Base-by-base conservation (phyloP, 2,797 vertebrate genomes). In the Epinephelus malabaricus region DNA sequence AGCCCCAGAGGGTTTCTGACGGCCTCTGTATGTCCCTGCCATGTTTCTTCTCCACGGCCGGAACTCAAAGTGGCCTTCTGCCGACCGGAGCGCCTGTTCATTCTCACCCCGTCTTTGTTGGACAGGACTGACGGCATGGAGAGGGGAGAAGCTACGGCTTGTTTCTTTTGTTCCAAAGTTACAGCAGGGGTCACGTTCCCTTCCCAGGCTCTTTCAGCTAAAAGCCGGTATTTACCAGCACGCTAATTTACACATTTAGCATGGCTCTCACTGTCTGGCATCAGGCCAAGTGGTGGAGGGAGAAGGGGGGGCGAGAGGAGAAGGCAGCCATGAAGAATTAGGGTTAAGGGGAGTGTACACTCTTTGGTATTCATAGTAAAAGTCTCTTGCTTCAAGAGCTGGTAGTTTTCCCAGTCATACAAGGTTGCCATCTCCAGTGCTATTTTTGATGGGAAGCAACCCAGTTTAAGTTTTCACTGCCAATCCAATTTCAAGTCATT, bases 241-340 rank as follows among this genome's bases (percentile, higher is more conserved):
- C 18, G 73, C 81, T 88, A 89, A 93, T 90, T 92, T 92, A 86
- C 80, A 87, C 89, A 77, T 88, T 91, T 82, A 86, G 73, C 86
- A 86, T 63, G 79, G 79, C 72, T 83, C 71, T 84, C 60, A 69
- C 70, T 81, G 83, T 79, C 72, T 90, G 91, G 89, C 86, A 67
- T 18, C 11, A 0, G 60, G 81, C 87, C 91, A 86, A 83, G 70
- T 0, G 19, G 67, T 23, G 67, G 25, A 61, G 79, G 82, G 47
- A 49, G 58, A 50, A 19, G 23, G 13, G 45, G 53, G 45, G 66
- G 73, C 3, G 17, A 56, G 45, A 23, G 65, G 47, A 65, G 72
- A 68, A 63, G 62, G 80, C 68, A 71, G 72, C 53, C 46, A 40
- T 23, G 73, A 75, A 68, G 50, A 78, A 66, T 62, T 65, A 18